Evolutionary conservation across 2,888 invertebrate species (phyloP).

Genomic region (Elysia crispata): DNA sequence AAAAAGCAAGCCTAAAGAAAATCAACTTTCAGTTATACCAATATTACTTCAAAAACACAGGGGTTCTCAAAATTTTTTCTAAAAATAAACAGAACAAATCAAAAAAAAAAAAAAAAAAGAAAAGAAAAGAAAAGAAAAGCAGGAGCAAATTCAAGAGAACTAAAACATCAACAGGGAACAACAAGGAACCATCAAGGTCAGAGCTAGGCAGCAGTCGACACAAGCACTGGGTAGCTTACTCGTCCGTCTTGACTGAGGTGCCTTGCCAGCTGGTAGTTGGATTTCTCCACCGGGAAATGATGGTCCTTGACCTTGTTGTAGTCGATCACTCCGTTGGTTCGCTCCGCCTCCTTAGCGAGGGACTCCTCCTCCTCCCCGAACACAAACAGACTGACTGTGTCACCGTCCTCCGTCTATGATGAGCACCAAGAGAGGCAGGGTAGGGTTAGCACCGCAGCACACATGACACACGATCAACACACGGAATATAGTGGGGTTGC

Average conservation of each 20-base stretch:
- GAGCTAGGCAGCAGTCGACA: neutral
- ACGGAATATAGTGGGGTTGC: too few species aligned
- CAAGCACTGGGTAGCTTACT: slow-evolving; percentile 57
- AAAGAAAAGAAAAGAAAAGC: too few species aligned
- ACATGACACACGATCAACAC: neutral
- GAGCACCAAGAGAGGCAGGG: neutral
- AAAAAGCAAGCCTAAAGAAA: too few species aligned
- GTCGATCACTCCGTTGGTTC: slow-evolving; percentile 65
- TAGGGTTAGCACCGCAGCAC: neutral
- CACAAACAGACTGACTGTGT: slow-evolving; percentile 72
- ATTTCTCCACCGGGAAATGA: slow-evolving; percentile 62
- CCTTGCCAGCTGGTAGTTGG: slow-evolving; percentile 35
- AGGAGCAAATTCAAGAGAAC: neutral
- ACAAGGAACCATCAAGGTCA: too few species aligned
- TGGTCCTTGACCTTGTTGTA: slow-evolving; percentile 66
- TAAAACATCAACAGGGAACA: too few species aligned
- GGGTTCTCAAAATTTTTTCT: too few species aligned
- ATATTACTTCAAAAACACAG: too few species aligned
- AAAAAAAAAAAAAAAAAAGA: too few species aligned
- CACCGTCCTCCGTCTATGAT: slow-evolving; percentile 56
- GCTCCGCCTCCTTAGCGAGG: slow-evolving; percentile 66
- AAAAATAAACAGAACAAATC: too few species aligned
- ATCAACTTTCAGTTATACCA: too few species aligned
- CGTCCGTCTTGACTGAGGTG: slow-evolving; percentile 50
- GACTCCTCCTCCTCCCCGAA: slow-evolving; percentile 74